Base-by-base conservation (phyloP, 37 sponge, comb jelly and placozoan genomes). In the Lycopodina hypogea region DNA sequence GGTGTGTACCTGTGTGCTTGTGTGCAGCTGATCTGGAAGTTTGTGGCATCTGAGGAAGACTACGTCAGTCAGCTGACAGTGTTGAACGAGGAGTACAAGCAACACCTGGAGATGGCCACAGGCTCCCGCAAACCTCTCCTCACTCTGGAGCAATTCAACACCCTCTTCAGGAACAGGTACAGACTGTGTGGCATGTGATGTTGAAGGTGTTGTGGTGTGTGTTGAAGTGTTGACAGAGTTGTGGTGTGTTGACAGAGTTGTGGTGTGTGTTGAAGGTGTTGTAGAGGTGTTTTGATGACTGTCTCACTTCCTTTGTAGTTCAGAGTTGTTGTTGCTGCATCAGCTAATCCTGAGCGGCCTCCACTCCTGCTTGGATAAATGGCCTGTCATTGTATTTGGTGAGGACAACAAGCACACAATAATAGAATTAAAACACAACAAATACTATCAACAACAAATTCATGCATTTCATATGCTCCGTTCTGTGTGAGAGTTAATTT, bases 361-460 rank as follows among this genome's bases (percentile, higher is more conserved):
- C 0, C 86, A 85, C 57, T 62, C 53, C 17, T n/a, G 76, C 0
- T 78, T 85, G 35, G 83, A 85, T 23, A 81, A 85, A 59, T 90
- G 91, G 91, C 91, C 91, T 24, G 91, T 90, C 22, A 79, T 90
- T 33, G 66, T 78, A 18, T 48, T 90, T 29, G 83, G 91, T 90
- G 72, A 75, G 77, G 37, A 17, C 23, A 80, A 4, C 34, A 69
- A n/a, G n/a, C n/a, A 1, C n/a, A 14, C 56, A 60, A 9, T 9
- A 40, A 42, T 26, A 29, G 2, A 71, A 36, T 3, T 23, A 71
- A 2, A 21, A 18, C 21, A 18, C 72, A 26, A 68, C 40, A 28
- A 30, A 45, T 9, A 45, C 4, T 45, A 45, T 12, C 48, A 45
- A 45, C 48, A 45, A 45, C 48, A 45, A 45, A 18, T 19, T 53